phyloP scores from a whole-genome alignment of 2,113 vertebrate genomes.

The Pseudorectes ferrugineus region DNA sequence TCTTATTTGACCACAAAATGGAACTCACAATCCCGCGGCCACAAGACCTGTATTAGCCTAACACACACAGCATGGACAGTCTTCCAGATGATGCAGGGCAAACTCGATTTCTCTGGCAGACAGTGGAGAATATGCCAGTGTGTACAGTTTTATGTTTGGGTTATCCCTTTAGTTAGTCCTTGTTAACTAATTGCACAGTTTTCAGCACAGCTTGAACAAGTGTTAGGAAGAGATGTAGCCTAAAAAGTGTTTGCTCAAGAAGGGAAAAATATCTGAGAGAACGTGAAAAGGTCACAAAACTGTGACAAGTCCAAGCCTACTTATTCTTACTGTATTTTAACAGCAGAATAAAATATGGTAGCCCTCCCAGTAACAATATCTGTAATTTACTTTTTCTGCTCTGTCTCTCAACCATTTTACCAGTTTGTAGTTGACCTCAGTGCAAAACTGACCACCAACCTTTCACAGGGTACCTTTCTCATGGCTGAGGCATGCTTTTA shows the following conservation, averaged over 20 bases:
- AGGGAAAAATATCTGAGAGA: neutral
- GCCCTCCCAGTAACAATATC: neutral
- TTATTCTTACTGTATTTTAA: neutral
- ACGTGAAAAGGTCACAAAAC: neutral
- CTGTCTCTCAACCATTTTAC: neutral
- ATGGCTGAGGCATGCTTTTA: neutral
- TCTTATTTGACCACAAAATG: neutral
- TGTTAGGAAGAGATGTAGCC: neutral
- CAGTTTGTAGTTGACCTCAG: neutral
- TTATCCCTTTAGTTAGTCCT: neutral
- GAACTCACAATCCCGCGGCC: neutral
- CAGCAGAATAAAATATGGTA: neutral
- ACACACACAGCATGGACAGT: no score
- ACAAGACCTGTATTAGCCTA: neutral
- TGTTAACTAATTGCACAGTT: neutral
- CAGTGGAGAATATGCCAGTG: neutral
- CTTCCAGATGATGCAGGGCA: neutral
- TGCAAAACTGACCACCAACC: neutral
- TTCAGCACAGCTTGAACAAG: neutral
- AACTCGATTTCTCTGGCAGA: neutral
- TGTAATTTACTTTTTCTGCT: neutral
- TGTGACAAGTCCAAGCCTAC: neutral
- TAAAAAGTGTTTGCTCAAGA: neutral
- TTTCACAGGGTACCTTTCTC: neutral
- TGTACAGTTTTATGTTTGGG: neutral